phyloP scores from a whole-genome alignment of 35 echinoderm and acorn worm genomes.

The Diadema setosum region DNA sequence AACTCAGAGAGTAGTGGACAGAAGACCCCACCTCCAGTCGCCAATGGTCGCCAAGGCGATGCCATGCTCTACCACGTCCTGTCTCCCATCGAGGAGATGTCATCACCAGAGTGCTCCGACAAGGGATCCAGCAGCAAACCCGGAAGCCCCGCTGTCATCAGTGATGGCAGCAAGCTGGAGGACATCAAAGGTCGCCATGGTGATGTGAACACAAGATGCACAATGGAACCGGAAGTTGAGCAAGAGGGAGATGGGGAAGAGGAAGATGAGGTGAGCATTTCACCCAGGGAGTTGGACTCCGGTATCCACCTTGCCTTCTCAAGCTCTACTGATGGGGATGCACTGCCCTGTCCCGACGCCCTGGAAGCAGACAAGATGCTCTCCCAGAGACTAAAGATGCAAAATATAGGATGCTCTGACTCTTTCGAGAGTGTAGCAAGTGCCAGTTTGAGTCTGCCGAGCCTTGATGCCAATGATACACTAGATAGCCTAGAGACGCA shows the following conservation, averaged over 20 bases:
- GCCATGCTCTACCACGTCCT: constrained; percentile 52
- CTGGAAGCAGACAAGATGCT: constrained; percentile 38
- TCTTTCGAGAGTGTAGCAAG: constrained; percentile 71
- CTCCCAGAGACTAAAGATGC: constrained; percentile 36
- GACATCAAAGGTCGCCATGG: constrained; percentile 9
- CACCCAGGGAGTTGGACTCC: constrained; percentile 66
- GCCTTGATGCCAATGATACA: constrained; percentile 64
- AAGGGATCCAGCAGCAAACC: background rate
- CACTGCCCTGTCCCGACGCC: constrained; percentile 20
- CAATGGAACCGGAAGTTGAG: background rate
- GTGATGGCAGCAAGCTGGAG: background rate
- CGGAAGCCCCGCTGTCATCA: background rate
- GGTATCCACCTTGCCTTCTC: constrained; percentile 75
- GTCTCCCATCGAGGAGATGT: constrained; percentile 86
- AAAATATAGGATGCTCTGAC: constrained; percentile 50
- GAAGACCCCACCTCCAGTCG: background rate
- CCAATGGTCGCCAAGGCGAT: background rate
- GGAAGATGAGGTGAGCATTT: constrained; percentile 24
- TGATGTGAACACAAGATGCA: background rate
- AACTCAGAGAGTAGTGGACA: background rate
- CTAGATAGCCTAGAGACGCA: constrained; percentile 87
- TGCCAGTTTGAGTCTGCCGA: constrained; percentile 30
- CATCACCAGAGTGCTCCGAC: constrained; percentile 82
- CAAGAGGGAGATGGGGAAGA: background rate
- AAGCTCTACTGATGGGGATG: constrained; percentile 33